These are phyloP conservation scores for Mastomys natalensis DNA, from an alignment of 2,113 vertebrate species.

Conservation along the genomic window DNA sequence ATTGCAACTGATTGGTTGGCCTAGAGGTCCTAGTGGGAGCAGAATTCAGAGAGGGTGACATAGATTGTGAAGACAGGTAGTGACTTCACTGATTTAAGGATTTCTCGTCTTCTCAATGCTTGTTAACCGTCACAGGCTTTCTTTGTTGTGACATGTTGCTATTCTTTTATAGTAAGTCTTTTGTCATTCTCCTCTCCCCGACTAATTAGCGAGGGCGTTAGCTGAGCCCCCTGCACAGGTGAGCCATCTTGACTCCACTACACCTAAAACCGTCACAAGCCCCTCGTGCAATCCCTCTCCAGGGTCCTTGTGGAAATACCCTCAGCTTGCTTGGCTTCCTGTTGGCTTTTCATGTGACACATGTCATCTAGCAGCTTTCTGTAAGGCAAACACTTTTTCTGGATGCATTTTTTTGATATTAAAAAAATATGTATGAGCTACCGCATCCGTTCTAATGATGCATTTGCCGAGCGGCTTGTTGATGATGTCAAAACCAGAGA, in stretches of 20 bases:
- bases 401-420: conserved; percentile 64
- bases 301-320: conserved; percentile 35
- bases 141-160: conserved; percentile 47
- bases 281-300: conserved; percentile 3
- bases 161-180: conserved; percentile 58
- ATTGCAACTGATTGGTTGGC: background rate
- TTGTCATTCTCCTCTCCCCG: conserved; percentile 30
- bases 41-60: background rate
- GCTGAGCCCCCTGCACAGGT: background rate
- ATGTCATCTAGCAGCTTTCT: conserved; percentile 58
- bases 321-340: conserved; percentile 52
- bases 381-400: conserved; percentile 48
- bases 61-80: accelerated
- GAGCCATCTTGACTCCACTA: background rate
- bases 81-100: background rate
- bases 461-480: conserved; percentile 66
- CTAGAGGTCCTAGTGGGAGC: background rate
- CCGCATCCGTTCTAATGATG: conserved; percentile 75
- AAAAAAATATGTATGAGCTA: conserved; percentile 20
- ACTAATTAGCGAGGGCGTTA: conserved; percentile 50
- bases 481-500: conserved; percentile 75
- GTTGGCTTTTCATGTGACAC: conserved; percentile 48
- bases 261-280: background rate
- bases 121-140: conserved; percentile 30
- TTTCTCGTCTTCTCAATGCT: background rate